Evolutionary conservation across 2,797 vertebrate species (phyloP).

Genomic region (Cirrhinus mrigala): DNA sequence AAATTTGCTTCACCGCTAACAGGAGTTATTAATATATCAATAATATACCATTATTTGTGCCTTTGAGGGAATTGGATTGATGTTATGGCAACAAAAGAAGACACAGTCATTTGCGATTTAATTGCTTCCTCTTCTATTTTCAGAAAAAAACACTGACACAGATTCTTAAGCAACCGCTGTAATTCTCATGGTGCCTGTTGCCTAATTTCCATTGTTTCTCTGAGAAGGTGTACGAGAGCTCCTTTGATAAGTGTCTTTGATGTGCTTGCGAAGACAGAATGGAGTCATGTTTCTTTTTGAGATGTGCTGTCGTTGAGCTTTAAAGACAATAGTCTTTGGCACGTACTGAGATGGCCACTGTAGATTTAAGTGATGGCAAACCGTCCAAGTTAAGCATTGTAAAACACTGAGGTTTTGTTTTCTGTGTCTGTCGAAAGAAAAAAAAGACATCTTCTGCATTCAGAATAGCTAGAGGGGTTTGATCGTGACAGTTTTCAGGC

Average conservation of each 20-base stretch:
- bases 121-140: constrained; percentile 42
- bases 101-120: constrained; percentile 37
- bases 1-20: background rate
- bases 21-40: constrained; percentile 31
- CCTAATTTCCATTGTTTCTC: constrained; percentile 50
- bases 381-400: constrained; percentile 35
- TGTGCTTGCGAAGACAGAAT: constrained; percentile 51
- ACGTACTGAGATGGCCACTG: constrained; percentile 36
- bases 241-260: constrained; percentile 63
- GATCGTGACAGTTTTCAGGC: constrained; percentile 16
- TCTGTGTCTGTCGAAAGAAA: constrained; percentile 9
- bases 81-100: background rate
- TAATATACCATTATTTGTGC: background rate
- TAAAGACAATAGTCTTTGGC: constrained; percentile 49
- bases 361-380: constrained; percentile 42
- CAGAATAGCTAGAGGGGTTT: constrained; percentile 59
- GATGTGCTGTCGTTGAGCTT: constrained; percentile 53
- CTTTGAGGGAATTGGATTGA: constrained; percentile 19
- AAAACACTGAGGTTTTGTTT: constrained; percentile 32
- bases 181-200: constrained; percentile 27
- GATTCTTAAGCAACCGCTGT: constrained; percentile 8
- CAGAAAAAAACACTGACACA: background rate
- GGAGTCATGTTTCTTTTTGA: constrained; percentile 56
- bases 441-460: constrained; percentile 56
- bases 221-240: constrained; percentile 29